Percentiles rank a stretch among this genome's conserved stretches.
phyloP scores from a whole-genome alignment of 2,888 invertebrate genomes.

The Atethmia centrago region DNA sequence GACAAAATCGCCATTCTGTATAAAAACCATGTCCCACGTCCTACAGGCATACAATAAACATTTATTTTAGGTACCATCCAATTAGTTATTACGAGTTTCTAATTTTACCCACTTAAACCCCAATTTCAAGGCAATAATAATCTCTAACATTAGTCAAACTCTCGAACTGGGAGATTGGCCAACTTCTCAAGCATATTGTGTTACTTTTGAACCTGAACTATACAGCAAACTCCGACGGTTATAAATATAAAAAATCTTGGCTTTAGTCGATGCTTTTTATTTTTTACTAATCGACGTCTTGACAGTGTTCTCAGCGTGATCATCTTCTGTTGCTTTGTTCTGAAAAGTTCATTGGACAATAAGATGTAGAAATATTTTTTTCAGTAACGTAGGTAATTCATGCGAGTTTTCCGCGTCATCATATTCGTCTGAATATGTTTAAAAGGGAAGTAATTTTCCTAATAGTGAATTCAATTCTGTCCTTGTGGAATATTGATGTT shows the following conservation, averaged over 20 bases:
- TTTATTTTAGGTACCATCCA: background rate
- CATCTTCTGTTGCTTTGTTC: conserved; percentile 28
- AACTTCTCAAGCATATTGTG: conserved; percentile 48
- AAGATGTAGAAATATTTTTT: conserved; percentile 7
- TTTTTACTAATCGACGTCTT: conserved; percentile 63
- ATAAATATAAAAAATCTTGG: conserved; percentile 64
- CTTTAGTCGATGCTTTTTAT: conserved; percentile 53
- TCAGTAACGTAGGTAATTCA: background rate
- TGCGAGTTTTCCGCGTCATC: background rate
- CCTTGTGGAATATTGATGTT: background rate
- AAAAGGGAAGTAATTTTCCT: no score
- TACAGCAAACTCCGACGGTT: conserved; percentile 50
- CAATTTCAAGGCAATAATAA: conserved; percentile 54
- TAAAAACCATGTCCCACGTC: background rate
- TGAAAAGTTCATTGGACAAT: conserved; percentile 14
- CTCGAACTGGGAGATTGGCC: conserved; percentile 55
- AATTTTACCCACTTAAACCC: conserved; percentile 22
- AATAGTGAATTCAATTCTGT: no score
- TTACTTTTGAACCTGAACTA: conserved; percentile 69
- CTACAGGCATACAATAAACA: background rate
- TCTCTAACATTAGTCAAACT: conserved; percentile 42
- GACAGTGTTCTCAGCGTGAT: conserved; percentile 59
- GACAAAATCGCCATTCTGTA: no score
- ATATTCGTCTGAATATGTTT: background rate
- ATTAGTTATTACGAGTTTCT: conserved; percentile 20